phyloP scores from a whole-genome alignment of 2,888 invertebrate species.

The Apeira syringaria region DNA sequence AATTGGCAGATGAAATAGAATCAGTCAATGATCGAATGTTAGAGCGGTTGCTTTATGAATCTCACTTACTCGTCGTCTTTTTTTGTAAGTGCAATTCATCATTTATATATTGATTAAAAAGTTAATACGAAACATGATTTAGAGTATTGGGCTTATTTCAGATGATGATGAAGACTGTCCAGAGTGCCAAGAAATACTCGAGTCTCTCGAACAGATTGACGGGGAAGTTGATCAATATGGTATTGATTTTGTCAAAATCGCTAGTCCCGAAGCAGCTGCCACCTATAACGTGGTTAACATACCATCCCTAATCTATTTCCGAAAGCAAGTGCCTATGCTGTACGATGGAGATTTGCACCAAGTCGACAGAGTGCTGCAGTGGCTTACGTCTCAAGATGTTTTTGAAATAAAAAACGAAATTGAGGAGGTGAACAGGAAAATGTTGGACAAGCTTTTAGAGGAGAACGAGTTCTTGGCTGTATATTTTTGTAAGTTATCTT shows the following conservation, averaged over 20 bases:
- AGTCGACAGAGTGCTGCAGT: conserved; percentile 92
- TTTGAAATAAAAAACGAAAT: conserved; percentile 98
- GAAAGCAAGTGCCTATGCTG: conserved; percentile 91
- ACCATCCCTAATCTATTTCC: conserved; percentile 94
- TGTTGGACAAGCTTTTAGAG: conserved; percentile 96
- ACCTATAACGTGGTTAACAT: conserved; percentile 92
- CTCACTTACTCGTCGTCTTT: conserved; percentile 94
- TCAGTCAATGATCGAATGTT: conserved; percentile 96
- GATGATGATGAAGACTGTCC: conserved; percentile 94
- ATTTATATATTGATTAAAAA: neutral
- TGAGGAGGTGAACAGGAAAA: conserved; percentile 97
- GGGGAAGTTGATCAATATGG: conserved; percentile 96
- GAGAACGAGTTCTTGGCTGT: conserved; percentile 98
- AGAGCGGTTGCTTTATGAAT: conserved; percentile 91
- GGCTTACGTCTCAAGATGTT: conserved; percentile 97
- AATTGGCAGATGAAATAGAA: conserved; percentile 96
- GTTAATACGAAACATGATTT: neutral
- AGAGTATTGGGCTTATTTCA: conserved; percentile 33
- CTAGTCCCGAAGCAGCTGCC: conserved; percentile 91
- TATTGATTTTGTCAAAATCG: conserved; percentile 97
- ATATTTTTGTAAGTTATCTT: conserved; percentile 92
- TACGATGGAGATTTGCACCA: conserved; percentile 96
- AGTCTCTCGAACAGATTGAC: conserved; percentile 96
- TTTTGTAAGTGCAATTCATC: conserved; percentile 87
- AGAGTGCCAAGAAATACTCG: conserved; percentile 95